A percentile compares a stretch with the other conserved stretches of the same genome.
Conservation (phyloP, 2,888 invertebrate species). For the Dasysyrphus albostriatus region DNA sequence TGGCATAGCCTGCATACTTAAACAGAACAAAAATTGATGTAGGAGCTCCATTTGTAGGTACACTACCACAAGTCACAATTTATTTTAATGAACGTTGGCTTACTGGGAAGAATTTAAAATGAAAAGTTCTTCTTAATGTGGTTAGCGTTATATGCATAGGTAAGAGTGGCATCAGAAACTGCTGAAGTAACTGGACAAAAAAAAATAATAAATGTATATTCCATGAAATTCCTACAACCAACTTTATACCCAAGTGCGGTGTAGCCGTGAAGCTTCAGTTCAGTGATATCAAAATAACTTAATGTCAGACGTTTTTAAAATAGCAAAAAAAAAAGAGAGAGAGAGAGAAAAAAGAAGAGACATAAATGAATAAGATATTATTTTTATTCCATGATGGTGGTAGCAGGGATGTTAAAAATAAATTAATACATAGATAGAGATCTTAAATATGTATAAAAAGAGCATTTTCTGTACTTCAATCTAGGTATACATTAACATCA, state of each 20-base stretch:
- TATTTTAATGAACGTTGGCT: conserved; percentile 72
- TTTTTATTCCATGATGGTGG: conserved; percentile 6
- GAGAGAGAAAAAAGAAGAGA: not conserved
- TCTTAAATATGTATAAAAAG: not conserved
- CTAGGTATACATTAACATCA: too few relatives aligned
- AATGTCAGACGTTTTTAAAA: conserved; percentile 13
- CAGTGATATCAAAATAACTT: conserved; percentile 29
- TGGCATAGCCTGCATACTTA: conserved; percentile 66
- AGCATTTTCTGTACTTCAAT: not conserved
- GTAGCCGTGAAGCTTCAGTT: not conserved
- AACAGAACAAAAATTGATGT: conserved; percentile 58
- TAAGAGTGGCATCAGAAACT: conserved; percentile 15
- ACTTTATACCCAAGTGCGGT: conserved; percentile 23
- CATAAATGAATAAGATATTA: conserved; percentile 20
- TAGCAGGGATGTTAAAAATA: not conserved
- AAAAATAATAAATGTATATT: conserved; percentile 1
- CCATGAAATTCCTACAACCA: not conserved
- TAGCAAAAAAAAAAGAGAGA: not conserved
- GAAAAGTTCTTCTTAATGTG: conserved; percentile 66
- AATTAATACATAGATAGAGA: not conserved
- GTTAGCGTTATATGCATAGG: conserved; percentile 36
- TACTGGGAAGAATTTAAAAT: conserved; percentile 71
- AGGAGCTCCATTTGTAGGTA: conserved; percentile 48
- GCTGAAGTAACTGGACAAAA: conserved; percentile 24
- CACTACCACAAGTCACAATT: conserved; percentile 70